These are phyloP conservation scores for Onychostruthus taczanowskii DNA, from an alignment of 2,113 vertebrate genomes.

Conservation along the genomic window DNA sequence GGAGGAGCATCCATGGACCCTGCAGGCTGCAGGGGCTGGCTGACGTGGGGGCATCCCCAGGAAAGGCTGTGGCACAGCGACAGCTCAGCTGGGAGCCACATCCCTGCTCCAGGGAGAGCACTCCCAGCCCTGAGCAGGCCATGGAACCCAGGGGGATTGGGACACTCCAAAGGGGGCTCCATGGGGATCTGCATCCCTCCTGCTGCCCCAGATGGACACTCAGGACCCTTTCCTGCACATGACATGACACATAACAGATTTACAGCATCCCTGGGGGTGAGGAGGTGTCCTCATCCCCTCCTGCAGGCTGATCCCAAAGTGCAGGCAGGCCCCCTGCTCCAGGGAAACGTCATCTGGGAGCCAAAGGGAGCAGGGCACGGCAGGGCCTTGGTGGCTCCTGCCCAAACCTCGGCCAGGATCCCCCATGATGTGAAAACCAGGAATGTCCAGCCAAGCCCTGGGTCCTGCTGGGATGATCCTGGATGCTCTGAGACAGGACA, in stretches of 20 bases:
- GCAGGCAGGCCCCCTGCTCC: neutral
- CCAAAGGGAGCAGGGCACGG: neutral
- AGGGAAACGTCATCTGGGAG: neutral
- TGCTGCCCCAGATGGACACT: neutral
- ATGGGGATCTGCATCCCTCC: neutral
- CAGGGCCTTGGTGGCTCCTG: neutral
- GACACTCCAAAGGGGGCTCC: neutral
- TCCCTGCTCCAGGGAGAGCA: neutral
- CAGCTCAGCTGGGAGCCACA: neutral
- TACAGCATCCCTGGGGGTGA: neutral
- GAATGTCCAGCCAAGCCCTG: neutral
- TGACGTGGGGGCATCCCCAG: neutral
- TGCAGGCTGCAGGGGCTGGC: neutral
- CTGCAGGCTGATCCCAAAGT: neutral
- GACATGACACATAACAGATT: neutral
- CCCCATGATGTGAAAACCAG: accelerated
- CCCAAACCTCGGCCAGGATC: neutral
- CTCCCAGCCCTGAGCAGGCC: neutral
- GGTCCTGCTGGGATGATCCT: neutral
- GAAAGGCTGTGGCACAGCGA: accelerated
- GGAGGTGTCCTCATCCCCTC: neutral
- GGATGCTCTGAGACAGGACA: neutral
- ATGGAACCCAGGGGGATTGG: accelerated
- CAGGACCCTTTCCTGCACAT: neutral
- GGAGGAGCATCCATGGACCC: neutral